Evolutionary conservation across 2,888 invertebrate genomes (phyloP).

Genomic region (Neoitamus cyanurus): DNA sequence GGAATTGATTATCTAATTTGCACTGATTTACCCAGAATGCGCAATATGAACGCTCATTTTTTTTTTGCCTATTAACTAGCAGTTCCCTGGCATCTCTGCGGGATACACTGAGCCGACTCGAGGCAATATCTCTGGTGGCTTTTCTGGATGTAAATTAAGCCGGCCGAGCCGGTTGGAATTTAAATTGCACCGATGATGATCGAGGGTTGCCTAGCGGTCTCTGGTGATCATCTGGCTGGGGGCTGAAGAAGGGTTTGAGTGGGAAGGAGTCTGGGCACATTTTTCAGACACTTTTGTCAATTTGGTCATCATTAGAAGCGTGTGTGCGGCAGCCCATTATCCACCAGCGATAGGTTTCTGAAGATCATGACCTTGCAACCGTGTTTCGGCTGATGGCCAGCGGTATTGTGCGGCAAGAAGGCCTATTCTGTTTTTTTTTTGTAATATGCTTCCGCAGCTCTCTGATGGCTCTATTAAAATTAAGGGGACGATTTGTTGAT

Average conservation of each 20-base stretch:
- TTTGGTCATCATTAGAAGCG: background rate
- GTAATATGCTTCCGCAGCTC: background rate
- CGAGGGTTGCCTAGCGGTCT: background rate
- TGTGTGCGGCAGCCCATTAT: background rate
- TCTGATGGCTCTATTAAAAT: background rate
- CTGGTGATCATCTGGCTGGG: background rate
- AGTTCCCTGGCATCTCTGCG: background rate
- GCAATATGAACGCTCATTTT: background rate
- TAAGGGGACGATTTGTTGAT: background rate
- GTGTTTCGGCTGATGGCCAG: background rate
- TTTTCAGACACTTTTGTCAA: background rate
- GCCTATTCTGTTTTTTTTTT: background rate
- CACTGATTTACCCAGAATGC: slow-evolving; percentile 20
- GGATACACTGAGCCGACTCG: background rate
- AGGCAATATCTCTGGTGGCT: background rate
- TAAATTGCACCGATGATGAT: background rate
- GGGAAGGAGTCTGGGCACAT: background rate
- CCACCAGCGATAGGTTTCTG: background rate
- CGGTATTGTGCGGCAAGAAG: background rate
- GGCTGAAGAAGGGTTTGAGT: background rate
- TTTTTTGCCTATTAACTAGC: background rate
- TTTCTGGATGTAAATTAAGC: slow-evolving; percentile 11
- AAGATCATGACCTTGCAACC: slow-evolving; percentile 5
- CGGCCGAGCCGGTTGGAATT: background rate
- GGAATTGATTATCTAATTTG: slow-evolving; percentile 14